Evolutionary conservation across 30 jellyfish, hydroid and myxozoan genomes (phyloP), one percentile per base, ranked within the genome.

Genomic region (Rhopilema esculentum): DNA sequence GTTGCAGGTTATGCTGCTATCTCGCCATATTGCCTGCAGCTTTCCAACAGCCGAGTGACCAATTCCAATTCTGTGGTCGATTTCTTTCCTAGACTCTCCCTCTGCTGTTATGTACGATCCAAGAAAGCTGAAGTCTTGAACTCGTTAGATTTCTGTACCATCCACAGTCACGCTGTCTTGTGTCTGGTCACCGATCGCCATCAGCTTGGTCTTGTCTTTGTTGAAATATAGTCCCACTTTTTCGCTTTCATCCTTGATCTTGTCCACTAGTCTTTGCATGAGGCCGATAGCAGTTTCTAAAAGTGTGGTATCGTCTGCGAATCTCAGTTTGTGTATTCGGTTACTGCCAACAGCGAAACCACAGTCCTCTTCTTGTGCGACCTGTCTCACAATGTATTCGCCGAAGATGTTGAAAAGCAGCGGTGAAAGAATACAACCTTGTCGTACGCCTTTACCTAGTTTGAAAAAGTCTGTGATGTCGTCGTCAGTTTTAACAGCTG

Each of bases 381-480:
- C 72, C 33, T 51, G 71, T 20, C 52, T 49, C 31, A 71, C 28
- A 26, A 71, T 27, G 57, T 28, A 32, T 27, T 75, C 51, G 29
- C 85, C 24, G 72, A 17, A 40, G 25, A 25, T 29, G 69, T 21
- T 21, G 80, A 53, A 22, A 4, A 53, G 24, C 16, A 67, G 49
- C 22, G 71, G 72, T 23, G 72, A 40, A 20, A 75, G 72, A 16
- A 40, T 67, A 61, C 84, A 81, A 16, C 84, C 82, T 32, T 81
- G 72, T 27, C 83, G 69, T 32, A 81, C 82, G 25, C 91, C 91
- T 48, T 67, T 81, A 16, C 91, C 73, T 12, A 81, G 67, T 0
- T 30, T 16, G 65, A 81, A 53, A 27, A 20, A 53, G 19, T 49
- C 31, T n/a, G 83, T 51, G 52, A 28, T 16, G 19, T 72, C 68